phyloP scores from a whole-genome alignment of 2,113 vertebrate genomes.

The Prunella fulvescens region DNA sequence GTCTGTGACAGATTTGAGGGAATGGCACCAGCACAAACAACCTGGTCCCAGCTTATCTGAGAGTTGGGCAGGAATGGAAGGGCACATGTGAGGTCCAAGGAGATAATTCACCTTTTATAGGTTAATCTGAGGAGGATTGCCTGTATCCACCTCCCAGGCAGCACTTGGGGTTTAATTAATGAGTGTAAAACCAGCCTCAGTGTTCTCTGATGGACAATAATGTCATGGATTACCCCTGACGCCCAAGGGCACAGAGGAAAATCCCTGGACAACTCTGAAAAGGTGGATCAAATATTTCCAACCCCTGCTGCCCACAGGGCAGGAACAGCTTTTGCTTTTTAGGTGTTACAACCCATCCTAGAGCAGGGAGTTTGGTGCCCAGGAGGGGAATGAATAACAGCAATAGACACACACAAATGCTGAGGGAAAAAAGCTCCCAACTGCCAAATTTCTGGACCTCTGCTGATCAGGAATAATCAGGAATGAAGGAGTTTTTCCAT shows the following conservation, averaged over 20 bases:
- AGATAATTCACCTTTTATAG: background rate
- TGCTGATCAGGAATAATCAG: background rate
- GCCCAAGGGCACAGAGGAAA: background rate
- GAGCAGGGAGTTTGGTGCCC: background rate
- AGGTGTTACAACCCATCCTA: background rate
- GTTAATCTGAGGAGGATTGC: background rate
- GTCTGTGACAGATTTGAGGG: background rate
- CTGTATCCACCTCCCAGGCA: background rate
- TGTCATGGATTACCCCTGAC: background rate
- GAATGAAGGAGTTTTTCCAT: background rate
- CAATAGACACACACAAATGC: background rate
- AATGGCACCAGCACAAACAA: background rate
- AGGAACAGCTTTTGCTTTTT: background rate
- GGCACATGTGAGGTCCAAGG: background rate
- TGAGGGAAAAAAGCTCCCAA: background rate
- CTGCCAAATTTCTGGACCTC: background rate
- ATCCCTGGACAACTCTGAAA: background rate
- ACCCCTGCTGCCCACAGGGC: background rate
- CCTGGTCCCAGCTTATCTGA: background rate
- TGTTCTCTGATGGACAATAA: background rate
- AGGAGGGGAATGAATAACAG: background rate
- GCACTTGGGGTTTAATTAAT: background rate
- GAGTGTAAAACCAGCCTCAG: background rate
- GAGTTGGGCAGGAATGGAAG: background rate
- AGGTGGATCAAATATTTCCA: background rate